A percentile compares a stretch with the other conserved stretches of the same genome.
These are phyloP conservation scores for Drosophila lacicola DNA, from an alignment of 2,888 invertebrate species.

Conservation along the genomic window DNA sequence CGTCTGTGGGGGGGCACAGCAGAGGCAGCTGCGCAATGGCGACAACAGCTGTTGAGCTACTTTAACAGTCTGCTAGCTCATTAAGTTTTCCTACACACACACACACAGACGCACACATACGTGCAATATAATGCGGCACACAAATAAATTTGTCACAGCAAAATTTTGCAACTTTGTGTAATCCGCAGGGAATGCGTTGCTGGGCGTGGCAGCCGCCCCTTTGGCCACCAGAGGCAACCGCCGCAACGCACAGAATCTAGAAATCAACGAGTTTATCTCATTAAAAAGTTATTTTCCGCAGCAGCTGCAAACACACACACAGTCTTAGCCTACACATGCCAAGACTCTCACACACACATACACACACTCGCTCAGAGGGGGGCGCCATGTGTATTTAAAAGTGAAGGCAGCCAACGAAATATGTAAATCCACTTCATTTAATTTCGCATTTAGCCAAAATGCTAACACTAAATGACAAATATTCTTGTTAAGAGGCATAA, in stretches of 20 bases:
- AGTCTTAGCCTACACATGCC: constrained; percentile 72
- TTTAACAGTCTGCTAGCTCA: constrained; percentile 80
- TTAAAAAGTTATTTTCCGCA: constrained; percentile 83
- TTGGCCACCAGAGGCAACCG: constrained; percentile 65
- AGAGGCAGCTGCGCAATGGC: constrained; percentile 59
- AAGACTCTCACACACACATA: constrained; percentile 40
- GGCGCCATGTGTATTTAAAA: constrained; percentile 72
- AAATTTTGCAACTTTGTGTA: constrained; percentile 79
- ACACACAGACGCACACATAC: constrained; percentile 23
- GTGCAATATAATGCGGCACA: constrained; percentile 75
- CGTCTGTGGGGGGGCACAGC: constrained; percentile 24
- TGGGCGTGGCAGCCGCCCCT: constrained; percentile 28
- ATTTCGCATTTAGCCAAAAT: constrained; percentile 82
- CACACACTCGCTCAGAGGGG: not conserved
- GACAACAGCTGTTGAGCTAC: constrained; percentile 76
- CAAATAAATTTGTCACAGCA: constrained; percentile 80
- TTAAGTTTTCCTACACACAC: constrained; percentile 70
- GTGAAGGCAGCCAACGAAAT: constrained; percentile 71
- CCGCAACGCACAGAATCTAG: constrained; percentile 72
- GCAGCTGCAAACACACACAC: constrained; percentile 65
- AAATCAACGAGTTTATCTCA: constrained; percentile 83
- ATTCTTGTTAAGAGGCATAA: constrained; percentile 77
- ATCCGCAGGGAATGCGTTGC: constrained; percentile 62
- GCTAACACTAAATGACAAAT: constrained; percentile 82
- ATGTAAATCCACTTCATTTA: constrained; percentile 82